Conservation (phyloP, 2,888 invertebrate genomes). For the Leptinotarsa peninsularis region DNA sequence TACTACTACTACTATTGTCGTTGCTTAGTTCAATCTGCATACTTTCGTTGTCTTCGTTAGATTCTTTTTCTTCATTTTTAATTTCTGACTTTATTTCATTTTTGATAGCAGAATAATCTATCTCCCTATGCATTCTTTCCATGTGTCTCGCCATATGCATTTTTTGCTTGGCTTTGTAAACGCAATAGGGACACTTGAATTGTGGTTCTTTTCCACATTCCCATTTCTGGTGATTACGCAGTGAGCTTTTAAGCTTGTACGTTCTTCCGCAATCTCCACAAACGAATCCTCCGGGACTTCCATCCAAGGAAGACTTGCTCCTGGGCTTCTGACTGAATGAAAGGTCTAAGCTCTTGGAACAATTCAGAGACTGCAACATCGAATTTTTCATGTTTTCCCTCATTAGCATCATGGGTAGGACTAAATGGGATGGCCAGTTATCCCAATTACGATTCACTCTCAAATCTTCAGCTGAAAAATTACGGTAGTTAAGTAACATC, state of each 20-base stretch:
- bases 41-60: slow-evolving; percentile 40
- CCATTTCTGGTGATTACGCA: slow-evolving; percentile 87
- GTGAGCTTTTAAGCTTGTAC: slow-evolving; percentile 87
- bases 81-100: slow-evolving; percentile 61
- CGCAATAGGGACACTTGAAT: slow-evolving; percentile 85
- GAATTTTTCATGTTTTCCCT: slow-evolving; percentile 68
- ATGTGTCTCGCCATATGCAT: slow-evolving; percentile 87
- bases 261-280: slow-evolving; percentile 87
- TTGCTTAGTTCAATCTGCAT: slow-evolving; percentile 32
- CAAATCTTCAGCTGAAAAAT: slow-evolving; percentile 75
- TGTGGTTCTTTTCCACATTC: slow-evolving; percentile 88
- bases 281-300: slow-evolving; percentile 72
- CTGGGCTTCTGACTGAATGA: slow-evolving; percentile 46
- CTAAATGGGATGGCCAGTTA: slow-evolving; percentile 81
- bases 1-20: slow-evolving; percentile 34
- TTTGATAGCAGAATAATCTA: slow-evolving; percentile 63
- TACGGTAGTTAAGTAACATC: slow-evolving; percentile 17
- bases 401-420: slow-evolving; percentile 76
- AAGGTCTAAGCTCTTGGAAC: slow-evolving; percentile 48
- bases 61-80: slow-evolving; percentile 52
- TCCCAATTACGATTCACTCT: slow-evolving; percentile 78
- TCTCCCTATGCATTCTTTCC: slow-evolving; percentile 81
- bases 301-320: slow-evolving; percentile 43
- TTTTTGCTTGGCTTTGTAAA: slow-evolving; percentile 86
- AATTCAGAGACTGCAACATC: slow-evolving; percentile 57